Conservation (phyloP, 92 coral and sea anemone species). For the Parazoanthus swiftii region DNA sequence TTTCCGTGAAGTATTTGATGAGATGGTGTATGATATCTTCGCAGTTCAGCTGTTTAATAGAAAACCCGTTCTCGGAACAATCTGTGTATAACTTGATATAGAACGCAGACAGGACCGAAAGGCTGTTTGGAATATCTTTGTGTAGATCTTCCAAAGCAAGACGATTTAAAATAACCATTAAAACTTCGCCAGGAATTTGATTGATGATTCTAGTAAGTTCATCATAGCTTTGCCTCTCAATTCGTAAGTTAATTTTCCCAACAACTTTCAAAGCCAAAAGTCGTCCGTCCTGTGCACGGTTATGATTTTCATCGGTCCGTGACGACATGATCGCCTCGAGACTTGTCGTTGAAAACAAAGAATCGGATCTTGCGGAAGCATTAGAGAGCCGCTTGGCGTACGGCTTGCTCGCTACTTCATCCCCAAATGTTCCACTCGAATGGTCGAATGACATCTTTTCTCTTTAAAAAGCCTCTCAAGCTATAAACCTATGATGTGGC, state of each 20-base stretch:
- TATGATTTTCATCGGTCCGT: constrained; percentile 10
- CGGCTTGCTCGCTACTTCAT: not conserved
- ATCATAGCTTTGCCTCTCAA: constrained; percentile 78
- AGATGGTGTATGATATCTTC: constrained; percentile 77
- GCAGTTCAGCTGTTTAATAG: constrained; percentile 51
- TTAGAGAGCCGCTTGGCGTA: not conserved
- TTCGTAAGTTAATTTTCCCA: constrained; percentile 79
- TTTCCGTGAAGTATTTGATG: constrained; percentile 70
- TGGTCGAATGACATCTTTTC: constrained; percentile 28
- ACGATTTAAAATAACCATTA: constrained; percentile 72
- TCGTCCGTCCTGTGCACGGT: constrained; percentile 61
- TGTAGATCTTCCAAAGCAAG: constrained; percentile 76
- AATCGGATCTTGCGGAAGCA: constrained; percentile 16
- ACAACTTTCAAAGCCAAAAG: constrained; percentile 77
- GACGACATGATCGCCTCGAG: constrained; percentile 31
- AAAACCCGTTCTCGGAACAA: constrained; percentile 60
- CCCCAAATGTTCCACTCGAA: constrained; percentile 13
- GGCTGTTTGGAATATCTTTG: constrained; percentile 82
- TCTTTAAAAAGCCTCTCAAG: not conserved
- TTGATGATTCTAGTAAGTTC: constrained; percentile 71
- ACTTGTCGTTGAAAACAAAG: constrained; percentile 26
- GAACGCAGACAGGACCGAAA: constrained; percentile 69
- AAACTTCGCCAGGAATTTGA: constrained; percentile 90
- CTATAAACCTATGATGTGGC: not conserved
- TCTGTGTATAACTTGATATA: constrained; percentile 71